Base-by-base conservation (phyloP, 2,797 vertebrate species). In the Spea hammondii region DNA sequence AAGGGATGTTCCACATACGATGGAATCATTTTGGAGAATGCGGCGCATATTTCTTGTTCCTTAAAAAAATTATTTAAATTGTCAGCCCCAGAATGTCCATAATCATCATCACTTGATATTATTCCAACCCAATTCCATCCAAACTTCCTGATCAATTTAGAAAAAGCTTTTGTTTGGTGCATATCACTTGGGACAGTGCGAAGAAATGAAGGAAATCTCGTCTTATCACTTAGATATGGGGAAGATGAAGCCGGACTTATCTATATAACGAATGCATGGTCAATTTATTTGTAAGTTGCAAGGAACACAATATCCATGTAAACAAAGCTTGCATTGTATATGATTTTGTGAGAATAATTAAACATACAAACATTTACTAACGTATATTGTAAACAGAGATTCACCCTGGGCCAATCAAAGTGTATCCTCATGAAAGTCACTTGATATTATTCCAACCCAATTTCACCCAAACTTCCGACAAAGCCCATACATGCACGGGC, bases 21-120 rank as follows among this genome's bases (percentile, higher is more conserved):
- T 4, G 89, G 86, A 74, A 92, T 4, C 4, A 76, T 5, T 71
- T 88, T 83, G 64, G 88, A 80, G 70, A 84, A 91, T 55, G 84
- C 90, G 59, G 85, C 32, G 46, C 91, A 92, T 47, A 92, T 80
- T 2, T 51, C 14, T 1, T 72, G 83, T 1, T 7, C 48, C 7
- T 84, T 80, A 8, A 89, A 85, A 51, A n/a, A 14, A 6, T 11
- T 2, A 6, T 51, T 69, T 5, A 69, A 50, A 69, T 50, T 50
- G 51, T 17, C 13, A 6, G 51, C 11, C 13, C 47, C 67, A 51
- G 67, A 69, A 12, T n/a, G 67, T 51, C 67, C 67, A 59, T 32
- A 45, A 32, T 32, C 44, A 0, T 8, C 54, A 17, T 82, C 70
- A 62, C 65, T 74, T 7, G 6, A 7, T 6, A 48, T 13, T 9